A percentile compares a stretch with the other conserved stretches of the same genome.
phyloP scores from a whole-genome alignment of 2,113 vertebrate species.

The Amphiprion ocellaris region DNA sequence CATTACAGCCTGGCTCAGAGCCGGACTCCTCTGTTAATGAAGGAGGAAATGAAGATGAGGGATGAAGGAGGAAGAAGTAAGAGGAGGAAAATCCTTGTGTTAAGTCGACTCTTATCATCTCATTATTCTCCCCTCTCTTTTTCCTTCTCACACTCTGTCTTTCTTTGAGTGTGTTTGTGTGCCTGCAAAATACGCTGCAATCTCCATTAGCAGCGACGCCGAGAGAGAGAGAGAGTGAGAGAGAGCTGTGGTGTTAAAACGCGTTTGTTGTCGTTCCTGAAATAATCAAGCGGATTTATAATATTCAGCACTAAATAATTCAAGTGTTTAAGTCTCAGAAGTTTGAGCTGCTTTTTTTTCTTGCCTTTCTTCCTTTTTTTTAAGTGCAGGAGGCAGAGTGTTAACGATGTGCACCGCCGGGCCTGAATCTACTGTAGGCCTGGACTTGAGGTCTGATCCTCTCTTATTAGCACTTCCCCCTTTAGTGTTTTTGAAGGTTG shows the following conservation, averaged over 20 bases:
- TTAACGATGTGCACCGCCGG: constrained; percentile 65
- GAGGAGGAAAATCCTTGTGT: constrained; percentile 57
- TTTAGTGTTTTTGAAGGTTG: constrained; percentile 19
- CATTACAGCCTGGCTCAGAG: constrained; percentile 25
- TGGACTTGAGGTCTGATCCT: constrained; percentile 54
- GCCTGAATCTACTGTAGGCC: constrained; percentile 51
- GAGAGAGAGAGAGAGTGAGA: constrained; percentile 38
- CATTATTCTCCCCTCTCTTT: constrained; percentile 34
- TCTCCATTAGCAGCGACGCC: constrained; percentile 60
- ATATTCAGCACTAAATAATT: constrained; percentile 80
- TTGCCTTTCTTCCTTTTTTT: constrained; percentile 37
- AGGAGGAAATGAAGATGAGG: constrained; percentile 72
- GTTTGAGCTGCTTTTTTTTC: constrained; percentile 62
- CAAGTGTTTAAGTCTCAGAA: constrained; percentile 76
- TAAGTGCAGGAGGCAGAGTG: constrained; percentile 51
- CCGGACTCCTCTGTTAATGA: constrained; percentile 63
- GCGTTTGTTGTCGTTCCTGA: constrained; percentile 71
- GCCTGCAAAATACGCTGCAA: constrained; percentile 52
- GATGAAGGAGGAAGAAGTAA: constrained; percentile 64
- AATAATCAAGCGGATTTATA: constrained; percentile 69
- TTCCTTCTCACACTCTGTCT: constrained; percentile 6
- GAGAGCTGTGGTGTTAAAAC: constrained; percentile 39
- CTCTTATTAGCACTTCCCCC: constrained; percentile 38
- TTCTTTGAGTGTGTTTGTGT: not conserved
- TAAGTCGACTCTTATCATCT: constrained; percentile 72